Conservation (phyloP, 2,113 vertebrate species). For the Anser brachyrhynchus region DNA sequence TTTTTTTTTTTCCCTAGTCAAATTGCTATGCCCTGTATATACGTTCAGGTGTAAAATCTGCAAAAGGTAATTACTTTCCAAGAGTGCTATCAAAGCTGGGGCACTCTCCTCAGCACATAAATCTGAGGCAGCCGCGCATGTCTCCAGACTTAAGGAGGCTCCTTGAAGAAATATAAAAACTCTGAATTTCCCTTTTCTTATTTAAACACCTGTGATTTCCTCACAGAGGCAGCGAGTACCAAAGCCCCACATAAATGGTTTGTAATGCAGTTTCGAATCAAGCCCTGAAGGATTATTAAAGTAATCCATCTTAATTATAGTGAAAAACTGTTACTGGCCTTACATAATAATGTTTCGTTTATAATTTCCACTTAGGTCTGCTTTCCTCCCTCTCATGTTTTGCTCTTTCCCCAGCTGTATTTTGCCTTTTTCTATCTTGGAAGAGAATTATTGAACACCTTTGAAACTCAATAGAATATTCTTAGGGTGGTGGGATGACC, state of each 20-base stretch:
- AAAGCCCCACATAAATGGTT: constrained; percentile 30
- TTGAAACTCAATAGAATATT: neutral
- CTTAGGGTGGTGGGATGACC: neutral
- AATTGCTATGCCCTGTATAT: constrained; percentile 13
- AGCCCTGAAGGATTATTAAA: constrained; percentile 68
- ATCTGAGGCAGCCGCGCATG: neutral
- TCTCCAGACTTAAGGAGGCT: neutral
- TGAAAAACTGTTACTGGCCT: constrained; percentile 55
- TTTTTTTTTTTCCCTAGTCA: neutral
- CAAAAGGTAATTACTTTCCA: constrained; percentile 52
- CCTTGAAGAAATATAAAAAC: constrained; percentile 29
- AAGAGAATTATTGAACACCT: neutral
- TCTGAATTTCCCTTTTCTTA: neutral
- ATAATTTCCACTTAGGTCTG: constrained; percentile 28
- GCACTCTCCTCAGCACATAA: neutral
- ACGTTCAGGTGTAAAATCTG: constrained; percentile 42
- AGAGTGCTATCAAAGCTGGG: constrained; percentile 9
- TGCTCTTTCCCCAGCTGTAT: neutral
- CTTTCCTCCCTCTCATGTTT: neutral
- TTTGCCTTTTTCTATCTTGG: neutral
- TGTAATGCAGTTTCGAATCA: constrained; percentile 46
- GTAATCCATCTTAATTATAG: constrained; percentile 71
- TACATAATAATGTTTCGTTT: constrained; percentile 64
- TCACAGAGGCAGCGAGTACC: constrained; percentile 12
- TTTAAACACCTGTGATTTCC: constrained; percentile 10